Evolutionary conservation across 2,888 invertebrate genomes (phyloP).

Genomic region (Nomada hirtipes): DNA sequence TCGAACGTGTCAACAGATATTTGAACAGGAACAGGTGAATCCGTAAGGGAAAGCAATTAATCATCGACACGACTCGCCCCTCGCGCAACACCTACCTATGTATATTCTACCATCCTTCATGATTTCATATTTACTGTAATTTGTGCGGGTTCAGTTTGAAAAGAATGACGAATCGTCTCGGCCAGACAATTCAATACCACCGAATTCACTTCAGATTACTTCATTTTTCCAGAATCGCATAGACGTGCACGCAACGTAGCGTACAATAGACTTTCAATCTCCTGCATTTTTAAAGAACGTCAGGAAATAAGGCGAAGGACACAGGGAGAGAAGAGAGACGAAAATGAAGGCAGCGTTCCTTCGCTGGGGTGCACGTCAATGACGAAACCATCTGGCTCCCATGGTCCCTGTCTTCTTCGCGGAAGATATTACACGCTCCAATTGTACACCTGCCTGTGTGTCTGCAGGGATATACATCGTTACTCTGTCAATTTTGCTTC

Average conservation of each 20-base stretch:
- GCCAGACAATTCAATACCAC: not conserved
- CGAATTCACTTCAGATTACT: not conserved
- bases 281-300: constrained; percentile 1
- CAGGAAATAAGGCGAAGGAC: not conserved
- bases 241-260: not conserved
- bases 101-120: not conserved
- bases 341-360: not conserved
- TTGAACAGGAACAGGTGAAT: constrained; percentile 6
- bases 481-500: constrained; percentile 27
- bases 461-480: constrained; percentile 10
- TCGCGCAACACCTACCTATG: no score
- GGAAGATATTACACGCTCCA: not conserved
- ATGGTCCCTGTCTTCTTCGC: constrained; percentile 13
- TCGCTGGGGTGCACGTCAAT: constrained; percentile 35
- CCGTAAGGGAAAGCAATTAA: constrained; percentile 10
- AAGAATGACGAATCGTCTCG: not conserved
- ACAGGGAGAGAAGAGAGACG: not conserved
- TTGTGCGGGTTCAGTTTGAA: not conserved
- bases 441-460: not conserved
- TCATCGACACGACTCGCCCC: not conserved
- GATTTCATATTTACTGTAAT: not conserved
- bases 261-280: not conserved
- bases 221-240: constrained; percentile 2
- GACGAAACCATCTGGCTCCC: constrained; percentile 44
- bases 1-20: constrained; percentile 12